Percentiles rank a stretch among this genome's conserved stretches.
Evolutionary conservation across 2,888 invertebrate species (phyloP).

Genomic region (Meganola albula): DNA sequence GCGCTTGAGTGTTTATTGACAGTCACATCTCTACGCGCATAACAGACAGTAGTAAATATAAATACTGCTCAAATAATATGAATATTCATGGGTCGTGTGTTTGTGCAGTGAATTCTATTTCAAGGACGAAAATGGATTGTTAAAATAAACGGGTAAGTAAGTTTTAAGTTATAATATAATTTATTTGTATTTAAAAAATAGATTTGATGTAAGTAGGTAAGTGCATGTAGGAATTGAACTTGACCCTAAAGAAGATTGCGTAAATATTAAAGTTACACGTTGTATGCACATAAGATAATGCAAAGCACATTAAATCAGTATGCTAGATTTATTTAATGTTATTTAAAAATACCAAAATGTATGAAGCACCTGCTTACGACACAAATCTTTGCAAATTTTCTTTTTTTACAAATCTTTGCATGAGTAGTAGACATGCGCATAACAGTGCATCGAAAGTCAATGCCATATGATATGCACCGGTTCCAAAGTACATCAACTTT

Average conservation of each 20-base stretch:
- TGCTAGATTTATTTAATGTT: conserved; percentile 12
- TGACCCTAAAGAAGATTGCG: conserved; percentile 11
- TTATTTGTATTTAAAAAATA: conserved; percentile 14
- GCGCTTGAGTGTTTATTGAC: conserved; percentile 9
- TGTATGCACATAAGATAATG: conserved; percentile 12
- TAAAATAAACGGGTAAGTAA: conserved; percentile 9
- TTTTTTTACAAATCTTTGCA: conserved; percentile 12
- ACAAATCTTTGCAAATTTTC: conserved; percentile 12
- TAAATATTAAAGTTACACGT: conserved; percentile 11
- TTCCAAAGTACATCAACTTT: conserved; percentile 14
- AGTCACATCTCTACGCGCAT: conserved; percentile 9
- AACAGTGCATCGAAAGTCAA: conserved; percentile 12
- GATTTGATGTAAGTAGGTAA: conserved; percentile 12
- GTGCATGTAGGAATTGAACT: conserved; percentile 10
- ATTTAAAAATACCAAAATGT: conserved; percentile 12
- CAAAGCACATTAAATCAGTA: conserved; percentile 12
- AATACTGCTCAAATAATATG: conserved; percentile 9
- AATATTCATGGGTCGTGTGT: conserved; percentile 9
- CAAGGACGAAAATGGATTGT: conserved; percentile 11
- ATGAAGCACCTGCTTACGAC: conserved; percentile 11
- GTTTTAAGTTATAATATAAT: conserved; percentile 13
- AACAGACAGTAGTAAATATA: conserved; percentile 9
- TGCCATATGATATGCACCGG: conserved; percentile 13
- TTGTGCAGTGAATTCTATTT: conserved; percentile 8
- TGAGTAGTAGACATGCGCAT: conserved; percentile 12